Conservation (phyloP, 2,888 invertebrate species). For the Ichneumoninae sp. region DNA sequence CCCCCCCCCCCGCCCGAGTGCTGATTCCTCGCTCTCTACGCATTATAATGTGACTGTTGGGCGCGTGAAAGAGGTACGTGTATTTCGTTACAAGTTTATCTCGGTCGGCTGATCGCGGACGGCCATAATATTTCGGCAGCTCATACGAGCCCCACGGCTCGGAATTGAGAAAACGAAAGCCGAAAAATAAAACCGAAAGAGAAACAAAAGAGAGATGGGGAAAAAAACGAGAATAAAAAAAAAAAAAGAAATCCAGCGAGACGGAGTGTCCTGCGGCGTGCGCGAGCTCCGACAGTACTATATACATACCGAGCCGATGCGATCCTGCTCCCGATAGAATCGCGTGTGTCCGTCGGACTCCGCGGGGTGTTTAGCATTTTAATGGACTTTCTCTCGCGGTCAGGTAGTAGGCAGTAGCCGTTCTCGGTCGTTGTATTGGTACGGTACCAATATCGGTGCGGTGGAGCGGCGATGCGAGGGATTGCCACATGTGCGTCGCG, state of each 20-base stretch:
- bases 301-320: conserved; percentile 44
- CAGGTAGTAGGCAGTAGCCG: conserved; percentile 38
- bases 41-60: conserved; percentile 29
- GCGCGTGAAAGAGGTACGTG: conserved; percentile 40
- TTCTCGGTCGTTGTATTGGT: background rate
- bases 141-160: conserved; percentile 24
- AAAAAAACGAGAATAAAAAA: background rate
- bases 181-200: conserved; percentile 2
- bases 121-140: conserved; percentile 56
- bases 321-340: conserved; percentile 68
- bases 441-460: conserved; percentile 18
- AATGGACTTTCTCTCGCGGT: conserved; percentile 72
- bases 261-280: conserved; percentile 47
- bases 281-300: conserved; percentile 40
- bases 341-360: conserved; percentile 72
- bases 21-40: conserved; percentile 43
- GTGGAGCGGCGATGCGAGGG: background rate
- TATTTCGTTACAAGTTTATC: conserved; percentile 54
- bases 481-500: background rate
- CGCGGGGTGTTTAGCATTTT: conserved; percentile 79
- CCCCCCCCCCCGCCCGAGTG: conserved; percentile 18
- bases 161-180: conserved; percentile 27
- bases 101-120: conserved; percentile 35
- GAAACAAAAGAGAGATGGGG: conserved; percentile 22
- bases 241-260: conserved; percentile 31